Base-by-base conservation (phyloP, 2,113 vertebrate genomes). In the Acrocephalus kingi region DNA sequence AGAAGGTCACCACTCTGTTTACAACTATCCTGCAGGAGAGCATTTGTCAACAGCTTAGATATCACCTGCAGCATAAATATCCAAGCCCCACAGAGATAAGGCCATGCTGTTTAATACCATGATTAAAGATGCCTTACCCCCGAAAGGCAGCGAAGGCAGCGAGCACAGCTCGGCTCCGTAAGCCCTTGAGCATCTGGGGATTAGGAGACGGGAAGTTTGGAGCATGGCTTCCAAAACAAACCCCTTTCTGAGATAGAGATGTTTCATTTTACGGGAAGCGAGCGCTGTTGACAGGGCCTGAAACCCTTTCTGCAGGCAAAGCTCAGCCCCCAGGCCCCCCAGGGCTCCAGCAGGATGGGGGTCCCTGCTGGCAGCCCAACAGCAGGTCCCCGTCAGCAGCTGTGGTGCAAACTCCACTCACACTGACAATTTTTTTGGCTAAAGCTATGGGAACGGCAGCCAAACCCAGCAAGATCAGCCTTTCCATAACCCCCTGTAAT, bases 41-140 rank as follows among this genome's bases (percentile, higher is more conserved):
- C 84, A 64, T 66, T 95, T 91, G 90, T 91, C 94, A 93, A 84
- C 92, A 96, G 88, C 93, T 95, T 61, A 74, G 75, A 2, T 69
- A 93, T 64, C 88, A 96, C 95, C 96, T 91, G 86, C 88, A 84
- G 94, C 93, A 95, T 31, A 61, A 97, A 94, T 83, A 94, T 27
- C 94, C 94, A 76, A 95, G 84, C 63, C 96, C 92, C 66, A 13
- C 0, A 59, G 88, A 96, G 95, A 93, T 91, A 93, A 96, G 93
- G 93, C 58, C 48, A 7, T 3, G 58, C 10, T 64, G 59, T 87
- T 94, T 88, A 94, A 90, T n/a, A 25, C 51, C 9, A 31, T 28
- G 54, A 84, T 91, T 92, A 94, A 88, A 79, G 82, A 78, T 28
- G 84, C 82, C 39, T 91, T 21, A 58, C 59, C 90, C 66, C 78